phyloP scores from a whole-genome alignment of 2,113 vertebrate species.

The Grammomys dolichurus region DNA sequence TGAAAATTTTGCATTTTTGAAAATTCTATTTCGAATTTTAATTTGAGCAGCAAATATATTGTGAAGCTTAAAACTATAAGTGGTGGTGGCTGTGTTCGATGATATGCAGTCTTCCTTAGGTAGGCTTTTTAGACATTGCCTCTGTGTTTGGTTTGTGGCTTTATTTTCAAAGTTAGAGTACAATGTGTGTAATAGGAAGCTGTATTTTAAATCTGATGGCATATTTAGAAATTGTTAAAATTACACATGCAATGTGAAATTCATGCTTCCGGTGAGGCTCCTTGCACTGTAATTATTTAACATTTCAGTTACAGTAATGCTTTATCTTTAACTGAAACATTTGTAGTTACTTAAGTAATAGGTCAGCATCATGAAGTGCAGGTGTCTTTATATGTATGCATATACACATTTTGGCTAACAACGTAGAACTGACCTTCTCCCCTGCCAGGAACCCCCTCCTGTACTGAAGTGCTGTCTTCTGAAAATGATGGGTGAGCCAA shows the following conservation, averaged over 20 bases:
- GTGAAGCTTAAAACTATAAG: slow-evolving; percentile 13
- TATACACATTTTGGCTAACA: not conserved
- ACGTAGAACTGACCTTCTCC: not conserved
- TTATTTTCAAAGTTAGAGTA: not conserved
- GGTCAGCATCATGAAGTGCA: not conserved
- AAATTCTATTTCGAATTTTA: not conserved
- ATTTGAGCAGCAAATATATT: not conserved
- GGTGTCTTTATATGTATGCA: not conserved
- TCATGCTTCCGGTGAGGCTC: not conserved
- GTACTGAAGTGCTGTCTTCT: not conserved
- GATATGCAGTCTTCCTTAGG: not conserved
- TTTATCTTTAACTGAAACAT: not conserved
- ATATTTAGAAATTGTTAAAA: slow-evolving; percentile 12
- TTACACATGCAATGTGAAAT: not conserved
- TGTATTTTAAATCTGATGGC: slow-evolving; percentile 46
- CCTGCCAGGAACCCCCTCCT: not conserved
- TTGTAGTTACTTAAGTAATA: slow-evolving; percentile 29
- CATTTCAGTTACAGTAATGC: not conserved
- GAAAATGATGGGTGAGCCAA: not conserved
- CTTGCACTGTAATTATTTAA: slow-evolving; percentile 4
- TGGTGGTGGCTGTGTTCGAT: not conserved
- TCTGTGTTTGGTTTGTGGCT: not conserved
- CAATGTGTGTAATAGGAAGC: not conserved
- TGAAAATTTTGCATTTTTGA: not conserved
- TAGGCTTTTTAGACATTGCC: not conserved